Base-by-base conservation (phyloP, 2,797 vertebrate genomes). In the Helarctos malayanus region DNA sequence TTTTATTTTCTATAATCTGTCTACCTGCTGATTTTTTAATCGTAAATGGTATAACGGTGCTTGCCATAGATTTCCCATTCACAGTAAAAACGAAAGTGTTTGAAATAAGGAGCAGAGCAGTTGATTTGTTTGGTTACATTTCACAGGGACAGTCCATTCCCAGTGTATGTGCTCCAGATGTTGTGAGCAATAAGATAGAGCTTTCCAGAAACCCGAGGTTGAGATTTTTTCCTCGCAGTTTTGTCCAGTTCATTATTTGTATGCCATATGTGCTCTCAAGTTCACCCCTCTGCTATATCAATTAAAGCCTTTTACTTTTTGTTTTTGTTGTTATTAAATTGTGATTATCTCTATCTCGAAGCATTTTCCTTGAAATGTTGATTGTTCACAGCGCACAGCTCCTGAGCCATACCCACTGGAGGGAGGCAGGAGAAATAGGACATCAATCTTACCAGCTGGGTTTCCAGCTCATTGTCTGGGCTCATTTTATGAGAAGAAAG, bases 71-170 rank as follows among this genome's bases (percentile, higher is more conserved):
- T 98, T 98, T 98, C 96, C 97, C 87, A 97, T 98, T 93, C 96
- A 96, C 94, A 98, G 96, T 98, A 98, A 99, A 97, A 99, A 97
- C 2, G 97, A 98, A 98, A 98, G 98, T 98, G 98, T 98, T 98
- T 98, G 94, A 97, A 98, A 98, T 97, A 93, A 98, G 98, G 98
- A 98, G 93, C 98, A 98, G 98, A 98, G 91, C 81, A 93, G 97
- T 92, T 94, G 95, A 98, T 98, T 98, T 98, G 98, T 98, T 98
- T 98, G 87, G 98, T 98, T 98, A 98, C 98, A 97, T 98, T 98
- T 98, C 81, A 68, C 98, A 98, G 98, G 97, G 98, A 98, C 41
- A 25, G 68, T 79, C 52, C 21, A 3, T 79, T 89, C 79, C 59
- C 0, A 4, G 32, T 97, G 95, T 98, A 98, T 98, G 98, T 76